Base-by-base conservation (phyloP, 2,888 invertebrate genomes). In the Sesia apiformis region DNA sequence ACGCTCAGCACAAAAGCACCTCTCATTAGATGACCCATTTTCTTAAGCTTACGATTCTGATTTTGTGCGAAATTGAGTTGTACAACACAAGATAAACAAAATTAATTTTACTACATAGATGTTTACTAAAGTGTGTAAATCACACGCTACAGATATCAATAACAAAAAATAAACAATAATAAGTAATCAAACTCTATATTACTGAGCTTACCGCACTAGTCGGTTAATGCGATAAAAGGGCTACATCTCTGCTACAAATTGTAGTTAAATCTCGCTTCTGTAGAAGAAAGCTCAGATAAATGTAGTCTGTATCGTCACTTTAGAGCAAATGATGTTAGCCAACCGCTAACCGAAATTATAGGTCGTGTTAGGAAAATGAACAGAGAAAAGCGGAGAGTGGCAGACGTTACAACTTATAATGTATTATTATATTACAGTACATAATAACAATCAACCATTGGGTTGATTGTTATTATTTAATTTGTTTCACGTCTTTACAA, bases 331-430 rank as follows among this genome's bases (percentile, higher is more conserved):
- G 87, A 78, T 81, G 77, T 75, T 72, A 81, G 78, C 59, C 63
- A 78, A 73, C 74, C 75, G 76, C 72, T 76, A 72, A 78, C 85
- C 80, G 78, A 87, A 88, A 88, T 82, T 87, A 87, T 86, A 86
- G 76, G 70, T 74, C 64, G 74, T 62, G 72, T 61, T 23, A 23
- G 23, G 69, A 69, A 67, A 60, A 60, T 59, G 82, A 63, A 79
- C 74, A 78, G 64, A 56, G 70, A 57, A 72, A 72, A 56, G 64
- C 51, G 40, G 62, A 56, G 83, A 83, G 78, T 64, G 57, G 75
- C 53, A 8, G 8, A 40, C 52, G 8, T 40, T 5, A 52, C 6
- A 7, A 23, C 23, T 23, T 23, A 2, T 23, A 23, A 23, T 23
- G 23, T 1, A 23, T 23, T 23, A 23, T 23, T 23, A 23, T 23